Evolutionary conservation across 2,113 vertebrate genomes (phyloP), one percentile per base, ranked within the genome.

Genomic region (Aegotheles bennettii): DNA sequence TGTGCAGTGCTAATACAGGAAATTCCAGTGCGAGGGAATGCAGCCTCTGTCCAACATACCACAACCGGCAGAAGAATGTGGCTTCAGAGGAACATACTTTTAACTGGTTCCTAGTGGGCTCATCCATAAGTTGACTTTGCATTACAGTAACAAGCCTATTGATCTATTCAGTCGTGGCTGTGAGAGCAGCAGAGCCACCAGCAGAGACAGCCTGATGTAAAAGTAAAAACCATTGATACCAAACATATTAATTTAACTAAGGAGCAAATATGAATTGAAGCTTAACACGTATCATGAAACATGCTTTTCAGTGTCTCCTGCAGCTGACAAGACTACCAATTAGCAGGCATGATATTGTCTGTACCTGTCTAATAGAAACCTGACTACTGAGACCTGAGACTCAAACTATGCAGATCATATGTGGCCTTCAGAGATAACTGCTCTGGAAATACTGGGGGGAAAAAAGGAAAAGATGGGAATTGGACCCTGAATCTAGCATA

Each of bases 1-100:
- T 92, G n/a, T 78, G 80, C 76, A 81, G 73, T 93, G 73, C 92
- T 93, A 95, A 84, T 74, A 90, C 95, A 96, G 96, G 91, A 96
- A 97, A 96, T 97, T 95, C 94, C 92, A 96, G 35, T 13, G 56
- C 2, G 20, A 81, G 85, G 92, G 90, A 94, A 97, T 71, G 79
- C 40, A 90, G 69, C 73, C 73, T 94, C 73, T 89, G 51, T 93
- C 92, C 92, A 93, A 89, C 65, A 96, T 92, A 93, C 88, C 50
- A 53, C 73, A 93, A 84, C 59, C 53, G 90, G 69, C 48, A 94
- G 76, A 94, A 96, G 60, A 96, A 94, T 89, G 88, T 38, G 56
- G 51, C 51, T 96, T 88, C 76, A 67, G 79, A 91, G 47, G 61
- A 79, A 82, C 91, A 79, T 45, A 13, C 29, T 80, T 69, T 79